Evolutionary conservation across 1,140 invertebrate genomes (phyloP), one percentile per base, ranked within the genome.

Genomic region (Probaryconus sp.): DNA sequence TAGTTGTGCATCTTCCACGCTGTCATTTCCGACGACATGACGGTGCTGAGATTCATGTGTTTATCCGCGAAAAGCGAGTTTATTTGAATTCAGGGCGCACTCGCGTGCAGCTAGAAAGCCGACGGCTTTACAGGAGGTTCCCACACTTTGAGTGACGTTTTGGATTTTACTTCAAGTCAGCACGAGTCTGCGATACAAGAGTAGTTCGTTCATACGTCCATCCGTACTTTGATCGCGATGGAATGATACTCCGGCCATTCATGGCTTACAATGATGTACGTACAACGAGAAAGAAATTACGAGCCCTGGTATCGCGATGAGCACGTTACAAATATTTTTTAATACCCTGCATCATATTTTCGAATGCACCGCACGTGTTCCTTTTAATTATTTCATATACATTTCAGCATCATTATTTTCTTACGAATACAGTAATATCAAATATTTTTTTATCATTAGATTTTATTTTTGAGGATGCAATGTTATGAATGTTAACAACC

Each of bases 61-160:
- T 63, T 63, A 53, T 56, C 28, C 48, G 63, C 55, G 38, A 61
- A 67, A 68, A 63, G 47, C 61, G 26, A 51, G 55, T 64, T 70
- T 55, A 61, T 76, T 71, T 76, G 51, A 58, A 76, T 71, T 71
- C 56, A 43, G 51, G 24, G 50, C 61, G 61, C 68, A 76, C 30
- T 61, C 50, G 53, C 53, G 53, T 70, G 63, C 74, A n/a, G 63
- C 35, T 58, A 51, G 56, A 76, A 67, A 60, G 74, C 56, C 45
- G 53, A 45, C 58, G 42, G 38, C 45, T 58, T 50, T 31, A 10
- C 48, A 33, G 42, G n/a, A 69, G 64, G 55, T 77, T 77, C 75
- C 75, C 75, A 74, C 75, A 77, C 75, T 73, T 70, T 69, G 70
- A 68, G 45, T 72, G 63, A 58, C 63, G 69, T 68, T 77, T 77